Evolutionary conservation across 1,140 invertebrate genomes (phyloP).

Genomic region (Sarcophaga peregrina): DNA sequence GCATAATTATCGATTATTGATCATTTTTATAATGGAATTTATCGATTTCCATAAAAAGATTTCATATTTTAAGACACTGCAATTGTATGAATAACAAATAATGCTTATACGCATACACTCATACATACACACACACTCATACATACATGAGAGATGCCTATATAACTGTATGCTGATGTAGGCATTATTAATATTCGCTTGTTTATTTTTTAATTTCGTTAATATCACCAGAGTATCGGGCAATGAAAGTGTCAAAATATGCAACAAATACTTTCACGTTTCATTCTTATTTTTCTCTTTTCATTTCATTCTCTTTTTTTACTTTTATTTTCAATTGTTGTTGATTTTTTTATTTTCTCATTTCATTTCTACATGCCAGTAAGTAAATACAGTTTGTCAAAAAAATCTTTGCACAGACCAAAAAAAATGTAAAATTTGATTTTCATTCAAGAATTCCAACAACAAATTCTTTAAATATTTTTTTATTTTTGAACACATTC

Average conservation of each 20-base stretch:
- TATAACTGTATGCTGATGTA: slow-evolving; percentile 7
- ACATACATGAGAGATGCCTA: not conserved
- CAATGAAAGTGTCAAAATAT: slow-evolving; percentile 41
- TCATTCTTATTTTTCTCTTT: not conserved
- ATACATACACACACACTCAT: not conserved
- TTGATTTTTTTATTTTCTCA: not conserved
- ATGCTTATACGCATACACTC: not conserved
- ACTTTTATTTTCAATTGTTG: not conserved
- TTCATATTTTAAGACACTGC: not conserved
- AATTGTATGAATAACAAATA: not conserved
- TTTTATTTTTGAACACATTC: too few relatives aligned
- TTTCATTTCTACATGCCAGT: not conserved
- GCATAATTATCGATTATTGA: too few relatives aligned
- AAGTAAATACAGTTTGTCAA: too few relatives aligned
- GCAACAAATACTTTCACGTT: slow-evolving; percentile 32
- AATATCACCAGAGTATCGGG: slow-evolving; percentile 40
- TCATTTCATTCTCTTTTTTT: not conserved
- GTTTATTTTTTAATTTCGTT: slow-evolving; percentile 42
- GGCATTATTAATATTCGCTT: slow-evolving; percentile 36
- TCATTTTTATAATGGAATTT: too few relatives aligned
- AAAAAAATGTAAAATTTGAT: too few relatives aligned
- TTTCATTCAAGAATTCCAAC: too few relatives aligned
- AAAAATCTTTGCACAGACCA: too few relatives aligned
- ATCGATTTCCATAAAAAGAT: not conserved
- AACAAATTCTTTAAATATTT: too few relatives aligned